Conservation (phyloP, 2,797 vertebrate species). For the Aldrovandia affinis region DNA sequence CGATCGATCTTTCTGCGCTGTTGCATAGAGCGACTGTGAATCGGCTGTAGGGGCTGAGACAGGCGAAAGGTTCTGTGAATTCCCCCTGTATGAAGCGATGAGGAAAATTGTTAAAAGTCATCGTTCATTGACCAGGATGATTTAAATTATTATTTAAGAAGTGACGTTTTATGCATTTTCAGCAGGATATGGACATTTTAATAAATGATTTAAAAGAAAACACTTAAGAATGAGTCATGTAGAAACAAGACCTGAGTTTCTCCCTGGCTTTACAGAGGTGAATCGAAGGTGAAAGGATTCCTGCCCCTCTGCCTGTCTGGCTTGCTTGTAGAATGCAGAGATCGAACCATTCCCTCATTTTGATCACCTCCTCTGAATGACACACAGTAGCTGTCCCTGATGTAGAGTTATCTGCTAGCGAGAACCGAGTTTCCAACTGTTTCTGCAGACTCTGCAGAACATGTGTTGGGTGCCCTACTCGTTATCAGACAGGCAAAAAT, state of each 20-base stretch:
- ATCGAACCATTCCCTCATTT: too few species aligned
- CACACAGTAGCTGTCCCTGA: not conserved
- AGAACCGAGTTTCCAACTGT: not conserved
- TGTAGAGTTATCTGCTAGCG: not conserved
- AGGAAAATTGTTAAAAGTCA: too few species aligned
- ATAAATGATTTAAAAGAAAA: too few species aligned
- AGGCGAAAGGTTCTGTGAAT: slow-evolving; percentile 6
- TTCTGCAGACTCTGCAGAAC: not conserved
- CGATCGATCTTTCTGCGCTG: not conserved
- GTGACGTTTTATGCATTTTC: too few species aligned
- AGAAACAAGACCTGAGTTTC: not conserved
- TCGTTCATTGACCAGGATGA: too few species aligned
- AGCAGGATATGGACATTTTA: too few species aligned
- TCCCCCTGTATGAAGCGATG: not conserved
- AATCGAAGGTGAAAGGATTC: slow-evolving; percentile 23
- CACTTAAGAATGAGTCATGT: too few species aligned
- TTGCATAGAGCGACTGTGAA: not conserved
- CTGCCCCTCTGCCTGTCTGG: not conserved
- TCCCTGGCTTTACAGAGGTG: not conserved
- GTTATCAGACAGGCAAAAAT: not conserved
- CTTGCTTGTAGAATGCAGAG: not conserved
- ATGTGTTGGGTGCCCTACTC: not conserved
- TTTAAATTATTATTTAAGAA: too few species aligned
- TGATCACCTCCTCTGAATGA: not conserved
- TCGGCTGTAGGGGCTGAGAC: not conserved